A percentile compares a stretch with the other conserved stretches of the same genome.
These are phyloP conservation scores for Diceros bicornis DNA, from an alignment of 2,797 vertebrate species.

Conservation along the genomic window DNA sequence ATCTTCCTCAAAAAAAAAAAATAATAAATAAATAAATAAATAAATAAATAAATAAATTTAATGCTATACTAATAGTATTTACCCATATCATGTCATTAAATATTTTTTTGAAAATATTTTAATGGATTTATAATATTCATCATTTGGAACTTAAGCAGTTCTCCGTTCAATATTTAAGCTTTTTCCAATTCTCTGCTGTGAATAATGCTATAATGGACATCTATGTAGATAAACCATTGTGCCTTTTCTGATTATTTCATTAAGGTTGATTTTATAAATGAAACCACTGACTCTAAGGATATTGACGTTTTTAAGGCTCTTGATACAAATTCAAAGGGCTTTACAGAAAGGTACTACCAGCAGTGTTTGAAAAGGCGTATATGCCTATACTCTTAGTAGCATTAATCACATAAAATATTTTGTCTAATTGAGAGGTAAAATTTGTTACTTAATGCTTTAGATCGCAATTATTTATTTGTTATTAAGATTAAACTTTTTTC, in stretches of 20 bases:
- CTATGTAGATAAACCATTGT: neutral
- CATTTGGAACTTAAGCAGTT: conserved; percentile 7
- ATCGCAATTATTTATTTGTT: neutral
- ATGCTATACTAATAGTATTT: neutral
- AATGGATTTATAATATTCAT: neutral
- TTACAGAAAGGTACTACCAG: neutral
- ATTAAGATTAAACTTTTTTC: neutral
- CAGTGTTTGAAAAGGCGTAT: neutral
- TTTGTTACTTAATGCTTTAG: neutral
- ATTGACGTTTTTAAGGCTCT: neutral
- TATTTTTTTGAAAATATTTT: conserved; percentile 45
- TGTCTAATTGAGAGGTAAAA: conserved; percentile 2
- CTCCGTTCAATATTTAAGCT: neutral
- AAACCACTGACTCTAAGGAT: neutral
- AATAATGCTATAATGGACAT: neutral
- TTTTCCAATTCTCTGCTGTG: neutral
- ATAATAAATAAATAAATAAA: neutral
- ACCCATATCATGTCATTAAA: neutral
- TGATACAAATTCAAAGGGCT: neutral
- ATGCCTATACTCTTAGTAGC: neutral
- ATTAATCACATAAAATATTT: conserved; percentile 52
- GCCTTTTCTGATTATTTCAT: neutral
- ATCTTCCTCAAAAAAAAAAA: neutral
- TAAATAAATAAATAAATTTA: neutral
- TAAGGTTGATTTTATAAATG: neutral